Evolutionary conservation across 2,797 vertebrate genomes (phyloP), one percentile per base, ranked within the genome.

Genomic region (Pyrrhura leucotis): DNA sequence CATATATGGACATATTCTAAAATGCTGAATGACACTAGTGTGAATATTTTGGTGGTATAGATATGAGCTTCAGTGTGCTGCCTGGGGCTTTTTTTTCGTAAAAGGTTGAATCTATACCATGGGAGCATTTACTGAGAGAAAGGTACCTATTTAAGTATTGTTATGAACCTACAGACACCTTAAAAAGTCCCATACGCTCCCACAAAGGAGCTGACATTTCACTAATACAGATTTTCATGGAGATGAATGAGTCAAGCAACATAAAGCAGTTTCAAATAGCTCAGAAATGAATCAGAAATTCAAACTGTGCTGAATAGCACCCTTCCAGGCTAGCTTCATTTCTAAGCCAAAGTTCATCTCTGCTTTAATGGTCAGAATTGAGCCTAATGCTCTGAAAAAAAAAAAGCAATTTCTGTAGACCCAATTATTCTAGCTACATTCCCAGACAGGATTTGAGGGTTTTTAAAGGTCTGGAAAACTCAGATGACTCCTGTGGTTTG

Each of bases 191-290:
- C 74, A 51, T 67, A 85, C 85, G 44, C 71, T 88, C 67, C 77
- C 42, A 59, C 54, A 51, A 90, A 93, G 88, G 47, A 97, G 68
- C 44, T 97, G 90, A 92, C 78, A 94, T 98, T 97, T 98, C 93
- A 91, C 89, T 95, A 96, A 95, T 82, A 93, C 40, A 92, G 88
- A 95, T 96, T 97, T 97, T 98, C 88, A 91, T 40, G 29, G 86
- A 96, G 95, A 97, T 94, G 88, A 97, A 94, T 94, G 73, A 98
- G 88, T 97, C 93, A 96, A 97, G 90, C 61, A 90, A 94, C 76
- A 97, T 92, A 96, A 97, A 97, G 88, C 77, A 87, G 69, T 85
- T 97, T 97, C 90, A 95, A 91, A 96, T 77, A 93, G 51, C 31
- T 72, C 76, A 74, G 77, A 97, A 96, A 93, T 94, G 90, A 98